A percentile compares a stretch with the other conserved stretches of the same genome.
Evolutionary conservation across 2,113 vertebrate genomes (phyloP).

Genomic region (Myotis yumanensis): DNA sequence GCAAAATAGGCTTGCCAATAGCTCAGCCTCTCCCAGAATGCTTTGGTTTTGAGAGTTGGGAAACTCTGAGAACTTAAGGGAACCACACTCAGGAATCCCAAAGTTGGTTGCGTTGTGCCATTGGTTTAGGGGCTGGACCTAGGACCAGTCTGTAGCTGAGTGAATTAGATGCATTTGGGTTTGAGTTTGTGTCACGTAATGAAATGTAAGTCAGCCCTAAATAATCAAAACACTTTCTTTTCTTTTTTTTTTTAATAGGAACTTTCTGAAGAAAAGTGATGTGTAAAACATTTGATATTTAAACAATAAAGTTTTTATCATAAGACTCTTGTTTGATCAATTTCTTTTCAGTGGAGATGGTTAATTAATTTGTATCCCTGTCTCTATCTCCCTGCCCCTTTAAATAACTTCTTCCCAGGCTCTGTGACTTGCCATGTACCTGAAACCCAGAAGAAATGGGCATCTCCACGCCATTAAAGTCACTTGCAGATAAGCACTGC

Average conservation of each 20-base stretch:
- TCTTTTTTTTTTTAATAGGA: conserved; percentile 75
- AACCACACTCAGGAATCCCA: conserved; percentile 85
- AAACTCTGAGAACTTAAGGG: conserved; percentile 80
- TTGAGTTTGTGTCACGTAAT: conserved; percentile 67
- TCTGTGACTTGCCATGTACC: not conserved
- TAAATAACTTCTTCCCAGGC: not conserved
- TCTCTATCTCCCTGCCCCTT: not conserved
- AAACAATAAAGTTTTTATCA: conserved; percentile 81
- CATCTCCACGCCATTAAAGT: not conserved
- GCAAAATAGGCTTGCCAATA: not conserved
- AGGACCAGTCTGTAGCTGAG: conserved; percentile 30
- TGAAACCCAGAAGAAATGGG: not conserved
- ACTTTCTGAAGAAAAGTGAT: conserved; percentile 77
- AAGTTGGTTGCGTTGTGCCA: conserved; percentile 74
- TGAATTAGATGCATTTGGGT: conserved; percentile 59
- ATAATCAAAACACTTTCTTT: conserved; percentile 73
- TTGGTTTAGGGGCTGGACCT: conserved; percentile 73
- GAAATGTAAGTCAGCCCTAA: conserved; percentile 81
- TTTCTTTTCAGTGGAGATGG: conserved; percentile 46
- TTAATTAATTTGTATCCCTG: not conserved
- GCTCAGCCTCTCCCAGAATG: conserved; percentile 64
- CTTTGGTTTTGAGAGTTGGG: conserved; percentile 77
- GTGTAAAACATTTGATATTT: conserved; percentile 82
- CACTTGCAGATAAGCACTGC: not conserved
- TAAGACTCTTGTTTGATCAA: conserved; percentile 52